Evolutionary conservation across 1,140 invertebrate genomes (phyloP), one percentile per base, ranked within the genome.

Genomic region (Drosophila aff.): DNA sequence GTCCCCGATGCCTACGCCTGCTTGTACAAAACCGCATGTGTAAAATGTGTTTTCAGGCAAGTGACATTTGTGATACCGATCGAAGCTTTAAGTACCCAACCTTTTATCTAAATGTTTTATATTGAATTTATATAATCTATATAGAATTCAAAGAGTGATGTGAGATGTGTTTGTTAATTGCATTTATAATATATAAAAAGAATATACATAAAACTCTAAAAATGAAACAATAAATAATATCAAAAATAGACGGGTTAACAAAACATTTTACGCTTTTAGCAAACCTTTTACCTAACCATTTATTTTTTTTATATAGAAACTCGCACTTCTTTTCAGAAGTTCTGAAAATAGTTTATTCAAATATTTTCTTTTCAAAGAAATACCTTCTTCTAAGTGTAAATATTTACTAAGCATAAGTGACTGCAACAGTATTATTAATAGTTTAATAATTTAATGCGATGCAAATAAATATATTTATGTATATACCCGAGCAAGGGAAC

Each of bases 1-100:
- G 4, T 23, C 15, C 15, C 15, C 0, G 4, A n/a, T 5, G 53
- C 15, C 21, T 40, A 40, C 23, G 53, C 15, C 36, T 60, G 74
- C 44, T 49, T 68, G 59, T 41, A 33, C n/a, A 36, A 55, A 85
- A 86, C 81, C 83, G 49, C 83, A 87, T 75, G 68, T 76, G 78
- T 75, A 79, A 86, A 79, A 83, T 83, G 79, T 87, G 83, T 76
- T 84, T 83, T 75, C 83, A 81, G 63, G 33, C 53, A 55, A 40
- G 33, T 55, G 53, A 55, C 83, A 87, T 81, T 81, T 72, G 82
- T 76, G 67, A 38, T 53, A 52, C 63, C 2, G 9, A 38, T 38
- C 18, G 18, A 55, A 40, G 4, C 9, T 6, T 26, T 7, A 40
- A 9, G 3, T 55, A 55, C 53, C 18, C 52, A 55, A 18, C 18